phyloP scores from a whole-genome alignment of 2,113 vertebrate genomes.

The Festucalex cinctus region DNA sequence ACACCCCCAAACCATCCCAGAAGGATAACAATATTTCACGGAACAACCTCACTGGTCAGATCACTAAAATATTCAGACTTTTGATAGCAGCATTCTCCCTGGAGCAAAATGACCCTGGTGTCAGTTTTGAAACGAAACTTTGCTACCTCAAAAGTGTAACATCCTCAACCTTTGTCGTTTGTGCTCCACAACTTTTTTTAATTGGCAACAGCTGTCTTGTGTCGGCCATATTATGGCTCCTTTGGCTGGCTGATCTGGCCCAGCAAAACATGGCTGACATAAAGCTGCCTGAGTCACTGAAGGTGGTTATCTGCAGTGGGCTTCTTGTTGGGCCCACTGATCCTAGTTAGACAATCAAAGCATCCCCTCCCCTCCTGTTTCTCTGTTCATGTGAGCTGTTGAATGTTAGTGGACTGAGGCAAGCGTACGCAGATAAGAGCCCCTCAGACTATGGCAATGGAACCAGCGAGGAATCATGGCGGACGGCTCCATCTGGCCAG shows the following conservation, averaged over 20 bases:
- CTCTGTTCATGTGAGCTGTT: slow-evolving; percentile 40
- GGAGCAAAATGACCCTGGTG: slow-evolving; percentile 40
- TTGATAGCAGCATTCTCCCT: slow-evolving; percentile 38
- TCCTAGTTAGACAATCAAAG: slow-evolving; percentile 47
- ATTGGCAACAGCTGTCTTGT: neutral
- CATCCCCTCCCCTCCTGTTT: slow-evolving; percentile 18
- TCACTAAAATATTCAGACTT: neutral
- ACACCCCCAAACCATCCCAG: neutral
- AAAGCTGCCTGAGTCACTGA: slow-evolving; percentile 31
- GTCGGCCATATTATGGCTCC: too few species aligned
- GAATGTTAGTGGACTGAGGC: slow-evolving; percentile 50
- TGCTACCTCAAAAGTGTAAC: neutral
- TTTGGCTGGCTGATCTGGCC: neutral
- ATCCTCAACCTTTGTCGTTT: neutral
- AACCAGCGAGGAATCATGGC: slow-evolving; percentile 53
- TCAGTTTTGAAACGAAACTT: neutral
- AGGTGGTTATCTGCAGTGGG: slow-evolving; percentile 51
- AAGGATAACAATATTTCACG: neutral
- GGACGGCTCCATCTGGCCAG: slow-evolving; percentile 65
- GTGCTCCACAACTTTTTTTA: neutral
- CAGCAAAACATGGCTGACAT: slow-evolving; percentile 33
- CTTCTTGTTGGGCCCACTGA: slow-evolving; percentile 48
- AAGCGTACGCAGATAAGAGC: slow-evolving; percentile 57
- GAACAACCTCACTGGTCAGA: neutral
- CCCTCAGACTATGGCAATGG: slow-evolving; percentile 36